A percentile compares a stretch with the other conserved stretches of the same genome.
These are phyloP conservation scores for Pygoscelis antarcticus DNA, from an alignment of 2,113 vertebrate species.

Conservation along the genomic window DNA sequence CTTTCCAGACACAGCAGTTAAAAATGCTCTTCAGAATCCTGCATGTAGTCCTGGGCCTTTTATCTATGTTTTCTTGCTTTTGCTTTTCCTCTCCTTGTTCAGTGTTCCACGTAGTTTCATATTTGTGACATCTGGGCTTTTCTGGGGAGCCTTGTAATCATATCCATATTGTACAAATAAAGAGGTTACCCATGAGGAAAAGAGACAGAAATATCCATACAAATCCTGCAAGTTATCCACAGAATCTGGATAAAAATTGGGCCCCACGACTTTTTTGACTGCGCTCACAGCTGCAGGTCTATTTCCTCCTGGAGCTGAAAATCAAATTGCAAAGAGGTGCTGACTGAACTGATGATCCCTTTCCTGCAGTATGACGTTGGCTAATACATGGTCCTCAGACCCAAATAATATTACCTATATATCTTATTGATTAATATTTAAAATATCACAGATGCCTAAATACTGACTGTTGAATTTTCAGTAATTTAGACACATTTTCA, in stretches of 20 bases:
- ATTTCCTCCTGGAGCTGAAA: not conserved
- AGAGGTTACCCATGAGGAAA: not conserved
- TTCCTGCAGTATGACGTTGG: not conserved
- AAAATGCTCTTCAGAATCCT: not conserved
- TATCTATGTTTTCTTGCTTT: not conserved
- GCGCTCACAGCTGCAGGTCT: not conserved
- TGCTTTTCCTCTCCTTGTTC: not conserved
- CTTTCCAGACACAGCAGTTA: not conserved
- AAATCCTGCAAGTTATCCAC: not conserved
- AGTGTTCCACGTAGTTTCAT: not conserved
- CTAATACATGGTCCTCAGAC: not conserved
- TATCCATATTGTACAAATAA: not conserved
- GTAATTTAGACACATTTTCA: not conserved
- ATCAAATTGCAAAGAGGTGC: not conserved
- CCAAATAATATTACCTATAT: not conserved
- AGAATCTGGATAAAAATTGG: not conserved
- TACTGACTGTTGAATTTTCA: not conserved
- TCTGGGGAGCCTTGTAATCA: not conserved
- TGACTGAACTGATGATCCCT: not conserved
- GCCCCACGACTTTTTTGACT: not conserved
- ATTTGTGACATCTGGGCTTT: not conserved
- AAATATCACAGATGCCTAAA: not conserved
- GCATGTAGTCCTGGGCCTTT: not conserved
- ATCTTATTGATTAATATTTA: not conserved
- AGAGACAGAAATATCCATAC: not conserved